Conservation (phyloP, 2,888 invertebrate genomes). For the Tinea semifulvella region DNA sequence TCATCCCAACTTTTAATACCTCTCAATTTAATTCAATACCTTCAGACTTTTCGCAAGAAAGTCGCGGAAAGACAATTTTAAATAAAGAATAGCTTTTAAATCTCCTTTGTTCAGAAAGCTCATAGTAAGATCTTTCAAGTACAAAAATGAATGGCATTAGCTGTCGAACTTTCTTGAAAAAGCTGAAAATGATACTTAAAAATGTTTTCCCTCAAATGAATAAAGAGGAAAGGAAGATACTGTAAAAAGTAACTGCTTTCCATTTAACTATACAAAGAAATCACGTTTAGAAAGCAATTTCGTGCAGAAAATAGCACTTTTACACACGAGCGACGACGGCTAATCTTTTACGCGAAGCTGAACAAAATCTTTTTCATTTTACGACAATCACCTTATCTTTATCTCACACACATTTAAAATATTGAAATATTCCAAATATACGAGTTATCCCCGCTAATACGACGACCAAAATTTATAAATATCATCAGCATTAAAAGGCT, state of each 20-base stretch:
- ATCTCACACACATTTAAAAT: too few species aligned
- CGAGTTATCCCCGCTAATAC: too few species aligned
- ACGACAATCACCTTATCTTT: too few species aligned
- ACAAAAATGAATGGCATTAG: not conserved
- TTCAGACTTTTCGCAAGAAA: not conserved
- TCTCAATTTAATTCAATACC: slow-evolving; percentile 2
- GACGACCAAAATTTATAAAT: too few species aligned
- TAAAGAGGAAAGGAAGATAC: not conserved
- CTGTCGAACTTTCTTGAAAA: slow-evolving; percentile 4
- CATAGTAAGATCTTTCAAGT: not conserved
- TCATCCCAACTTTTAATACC: not conserved
- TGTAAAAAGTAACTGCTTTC: not conserved
- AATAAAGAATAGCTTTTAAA: slow-evolving; percentile 1
- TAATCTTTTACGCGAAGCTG: too few species aligned
- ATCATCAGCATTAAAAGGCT: too few species aligned
- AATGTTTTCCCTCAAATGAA: not conserved
- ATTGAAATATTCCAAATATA: too few species aligned
- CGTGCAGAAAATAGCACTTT: not conserved
- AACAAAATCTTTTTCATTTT: too few species aligned
- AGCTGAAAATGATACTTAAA: not conserved
- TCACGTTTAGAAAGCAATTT: not conserved
- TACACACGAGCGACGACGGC: too few species aligned
- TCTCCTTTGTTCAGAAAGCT: not conserved
- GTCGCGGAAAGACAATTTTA: not conserved
- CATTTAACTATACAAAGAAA: not conserved